Conservation (phyloP, 2,888 invertebrate species). For the Germaria angustata region DNA sequence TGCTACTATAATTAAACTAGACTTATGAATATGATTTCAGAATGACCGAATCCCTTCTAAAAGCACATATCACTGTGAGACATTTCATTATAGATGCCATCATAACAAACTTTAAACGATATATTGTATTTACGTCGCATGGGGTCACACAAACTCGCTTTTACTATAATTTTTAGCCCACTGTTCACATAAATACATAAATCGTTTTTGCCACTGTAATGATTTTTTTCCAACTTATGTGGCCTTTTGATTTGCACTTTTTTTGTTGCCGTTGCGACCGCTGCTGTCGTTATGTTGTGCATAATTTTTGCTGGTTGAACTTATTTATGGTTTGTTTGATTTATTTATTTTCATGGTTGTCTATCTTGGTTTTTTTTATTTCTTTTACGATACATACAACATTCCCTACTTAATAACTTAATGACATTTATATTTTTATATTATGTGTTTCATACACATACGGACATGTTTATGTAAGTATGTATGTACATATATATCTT, state of each 20-base stretch:
- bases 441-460: not conserved
- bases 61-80: too few species aligned
- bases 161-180: too few species aligned
- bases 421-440: slow-evolving; percentile 65
- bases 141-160: not conserved
- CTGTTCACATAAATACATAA: too few species aligned
- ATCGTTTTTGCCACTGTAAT: not conserved
- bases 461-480: not conserved
- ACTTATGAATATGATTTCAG: too few species aligned
- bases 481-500: not conserved
- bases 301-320: slow-evolving; percentile 29
- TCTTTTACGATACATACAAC: not conserved
- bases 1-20: too few species aligned
- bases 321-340: slow-evolving; percentile 63
- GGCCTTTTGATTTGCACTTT: slow-evolving; percentile 37
- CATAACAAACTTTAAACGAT: too few species aligned
- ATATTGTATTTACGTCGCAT: too few species aligned
- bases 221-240: slow-evolving; percentile 19
- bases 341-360: slow-evolving; percentile 57
- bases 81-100: too few species aligned
- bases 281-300: slow-evolving; percentile 7
- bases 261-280: not conserved
- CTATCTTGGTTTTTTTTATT: not conserved
- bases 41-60: too few species aligned
- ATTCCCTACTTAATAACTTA: slow-evolving; percentile 67